Evolutionary conservation across 2,113 vertebrate genomes (phyloP).

Genomic region (Bufo gargarizans): DNA sequence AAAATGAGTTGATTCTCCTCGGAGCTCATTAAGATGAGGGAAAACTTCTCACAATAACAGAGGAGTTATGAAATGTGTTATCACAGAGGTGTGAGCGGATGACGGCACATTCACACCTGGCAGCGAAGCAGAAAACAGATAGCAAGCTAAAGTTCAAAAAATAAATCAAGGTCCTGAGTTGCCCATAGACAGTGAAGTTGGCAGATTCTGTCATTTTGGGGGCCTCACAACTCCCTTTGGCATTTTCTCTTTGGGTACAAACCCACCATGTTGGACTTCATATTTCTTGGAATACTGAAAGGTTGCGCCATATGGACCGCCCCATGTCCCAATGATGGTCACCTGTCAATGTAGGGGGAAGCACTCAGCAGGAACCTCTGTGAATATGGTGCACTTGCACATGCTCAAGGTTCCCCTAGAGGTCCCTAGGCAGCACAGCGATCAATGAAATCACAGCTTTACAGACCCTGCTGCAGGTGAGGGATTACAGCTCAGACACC

Average conservation of each 20-base stretch:
- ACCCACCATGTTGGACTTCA: background rate
- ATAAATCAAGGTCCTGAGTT: background rate
- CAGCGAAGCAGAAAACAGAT: background rate
- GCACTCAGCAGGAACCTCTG: background rate
- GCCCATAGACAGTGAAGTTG: background rate
- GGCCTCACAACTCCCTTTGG: background rate
- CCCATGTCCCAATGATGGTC: background rate
- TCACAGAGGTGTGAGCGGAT: background rate
- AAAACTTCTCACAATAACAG: background rate
- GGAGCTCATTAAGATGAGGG: background rate
- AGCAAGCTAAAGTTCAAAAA: background rate
- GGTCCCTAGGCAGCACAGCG: too few relatives aligned
- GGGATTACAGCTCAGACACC: too few relatives aligned
- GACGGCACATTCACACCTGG: background rate
- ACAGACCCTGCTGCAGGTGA: too few relatives aligned
- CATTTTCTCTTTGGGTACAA: too few relatives aligned
- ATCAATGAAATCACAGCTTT: too few relatives aligned
- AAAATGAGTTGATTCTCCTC: conserved; percentile 35
- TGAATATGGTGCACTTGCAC: too few relatives aligned
- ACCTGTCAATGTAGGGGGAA: too few relatives aligned
- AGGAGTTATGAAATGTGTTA: background rate
- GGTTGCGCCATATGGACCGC: background rate
- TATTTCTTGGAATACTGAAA: background rate
- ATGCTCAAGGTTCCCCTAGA: too few relatives aligned
- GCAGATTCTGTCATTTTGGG: background rate